Conservation (phyloP, 2,797 vertebrate genomes). For the Dermochelys coriacea region DNA sequence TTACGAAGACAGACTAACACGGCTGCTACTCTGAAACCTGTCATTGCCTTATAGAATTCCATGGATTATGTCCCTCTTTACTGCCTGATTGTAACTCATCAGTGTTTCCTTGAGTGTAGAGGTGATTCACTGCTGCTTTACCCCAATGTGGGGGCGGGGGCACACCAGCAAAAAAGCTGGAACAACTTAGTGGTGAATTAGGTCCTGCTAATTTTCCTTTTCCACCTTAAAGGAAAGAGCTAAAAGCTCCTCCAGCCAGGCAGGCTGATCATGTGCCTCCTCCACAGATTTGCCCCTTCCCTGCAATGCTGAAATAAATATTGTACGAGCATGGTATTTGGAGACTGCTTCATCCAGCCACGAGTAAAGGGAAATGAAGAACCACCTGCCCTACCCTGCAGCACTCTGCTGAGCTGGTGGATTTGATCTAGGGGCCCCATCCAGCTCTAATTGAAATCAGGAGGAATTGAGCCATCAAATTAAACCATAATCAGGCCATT, state of each 20-base stretch:
- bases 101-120: neutral
- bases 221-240: neutral
- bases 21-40: no score
- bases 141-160: neutral
- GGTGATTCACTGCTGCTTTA: neutral
- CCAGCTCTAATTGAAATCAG: neutral
- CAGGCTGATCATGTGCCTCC: rapidly evolving
- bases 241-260: neutral
- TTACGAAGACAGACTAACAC: no score
- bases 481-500: neutral
- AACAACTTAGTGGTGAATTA: neutral
- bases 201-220: neutral
- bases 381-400: neutral
- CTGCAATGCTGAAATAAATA: neutral
- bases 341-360: neutral
- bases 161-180: neutral
- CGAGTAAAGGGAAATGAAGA: neutral
- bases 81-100: neutral
- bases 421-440: neutral
- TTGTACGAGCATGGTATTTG: neutral
- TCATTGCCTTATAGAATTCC: neutral
- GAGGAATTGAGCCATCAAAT: neutral
- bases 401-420: neutral
- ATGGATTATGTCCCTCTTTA: neutral
- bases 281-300: neutral